phyloP scores from a whole-genome alignment of 2,888 invertebrate genomes.

The Anthoptus insignis region DNA sequence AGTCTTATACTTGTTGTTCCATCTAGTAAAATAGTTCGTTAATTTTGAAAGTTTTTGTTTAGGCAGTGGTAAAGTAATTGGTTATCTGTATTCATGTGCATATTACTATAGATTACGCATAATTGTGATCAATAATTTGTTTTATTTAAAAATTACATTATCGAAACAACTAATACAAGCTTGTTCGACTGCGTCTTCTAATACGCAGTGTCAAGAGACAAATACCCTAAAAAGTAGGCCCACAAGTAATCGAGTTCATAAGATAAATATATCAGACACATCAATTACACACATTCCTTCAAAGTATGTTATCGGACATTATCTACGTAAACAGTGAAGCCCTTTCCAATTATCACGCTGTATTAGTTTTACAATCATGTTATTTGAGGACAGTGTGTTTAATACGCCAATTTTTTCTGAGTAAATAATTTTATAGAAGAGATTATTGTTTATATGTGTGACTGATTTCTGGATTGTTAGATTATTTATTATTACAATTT shows the following conservation, averaged over 20 bases:
- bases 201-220: not conserved
- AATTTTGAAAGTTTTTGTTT: no score
- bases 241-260: not conserved
- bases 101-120: no score
- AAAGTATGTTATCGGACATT: slow-evolving; percentile 24
- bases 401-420: not conserved
- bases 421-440: not conserved
- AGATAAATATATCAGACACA: slow-evolving; percentile 8
- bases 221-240: not conserved
- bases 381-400: not conserved
- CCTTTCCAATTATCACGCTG: slow-evolving; percentile 12
- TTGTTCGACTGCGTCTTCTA: no score
- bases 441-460: slow-evolving; percentile 9
- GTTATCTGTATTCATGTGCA: no score
- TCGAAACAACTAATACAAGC: no score
- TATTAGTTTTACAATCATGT: not conserved
- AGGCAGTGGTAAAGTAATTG: no score
- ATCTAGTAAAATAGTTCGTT: no score
- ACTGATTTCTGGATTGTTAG: no score
- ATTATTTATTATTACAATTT: no score
- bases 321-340: slow-evolving; percentile 15
- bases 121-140: no score
- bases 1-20: no score
- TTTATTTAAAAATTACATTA: no score
- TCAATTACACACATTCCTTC: slow-evolving; percentile 20